Percentiles rank a stretch among this genome's conserved stretches.
phyloP scores from a whole-genome alignment of 2,113 vertebrate genomes.

The Symphodus melops region DNA sequence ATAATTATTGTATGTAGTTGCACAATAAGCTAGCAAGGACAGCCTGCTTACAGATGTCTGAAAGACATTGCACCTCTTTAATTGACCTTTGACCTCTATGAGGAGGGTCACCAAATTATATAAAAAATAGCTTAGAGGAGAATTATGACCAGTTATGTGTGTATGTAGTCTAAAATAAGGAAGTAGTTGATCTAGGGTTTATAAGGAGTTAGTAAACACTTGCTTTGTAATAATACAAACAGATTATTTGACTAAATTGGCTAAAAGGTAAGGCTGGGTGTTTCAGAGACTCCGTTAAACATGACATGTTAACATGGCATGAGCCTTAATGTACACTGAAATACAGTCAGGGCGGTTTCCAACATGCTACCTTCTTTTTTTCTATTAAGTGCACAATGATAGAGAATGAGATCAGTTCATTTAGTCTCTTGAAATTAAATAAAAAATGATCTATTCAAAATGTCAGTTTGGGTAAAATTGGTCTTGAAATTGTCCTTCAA shows the following conservation, averaged over 20 bases:
- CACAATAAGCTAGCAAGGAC: slow-evolving; percentile 58
- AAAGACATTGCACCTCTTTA: slow-evolving; percentile 6
- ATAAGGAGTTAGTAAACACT: no score
- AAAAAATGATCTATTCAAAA: no score
- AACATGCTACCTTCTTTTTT: neutral
- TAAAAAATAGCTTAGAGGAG: slow-evolving; percentile 37
- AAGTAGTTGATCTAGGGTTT: neutral
- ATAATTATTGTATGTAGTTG: slow-evolving; percentile 64
- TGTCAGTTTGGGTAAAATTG: neutral
- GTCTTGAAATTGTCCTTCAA: neutral
- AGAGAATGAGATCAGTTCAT: no score
- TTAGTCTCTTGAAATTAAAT: no score
- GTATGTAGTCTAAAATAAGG: slow-evolving; percentile 21
- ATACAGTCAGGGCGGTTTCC: neutral
- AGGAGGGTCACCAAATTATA: slow-evolving; percentile 41
- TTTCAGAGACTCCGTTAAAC: neutral
- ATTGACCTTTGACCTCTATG: slow-evolving; percentile 53
- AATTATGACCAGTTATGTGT: slow-evolving; percentile 33
- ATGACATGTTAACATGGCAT: slow-evolving; percentile 33
- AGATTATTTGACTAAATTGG: no score
- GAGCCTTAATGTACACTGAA: slow-evolving; percentile 15
- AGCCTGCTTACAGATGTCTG: slow-evolving; percentile 24
- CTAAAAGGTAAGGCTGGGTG: no score
- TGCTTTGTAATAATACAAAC: no score
- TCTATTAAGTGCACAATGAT: neutral